Evolutionary conservation across 2,113 vertebrate genomes (phyloP).

Genomic region (Capricornis sumatraensis): DNA sequence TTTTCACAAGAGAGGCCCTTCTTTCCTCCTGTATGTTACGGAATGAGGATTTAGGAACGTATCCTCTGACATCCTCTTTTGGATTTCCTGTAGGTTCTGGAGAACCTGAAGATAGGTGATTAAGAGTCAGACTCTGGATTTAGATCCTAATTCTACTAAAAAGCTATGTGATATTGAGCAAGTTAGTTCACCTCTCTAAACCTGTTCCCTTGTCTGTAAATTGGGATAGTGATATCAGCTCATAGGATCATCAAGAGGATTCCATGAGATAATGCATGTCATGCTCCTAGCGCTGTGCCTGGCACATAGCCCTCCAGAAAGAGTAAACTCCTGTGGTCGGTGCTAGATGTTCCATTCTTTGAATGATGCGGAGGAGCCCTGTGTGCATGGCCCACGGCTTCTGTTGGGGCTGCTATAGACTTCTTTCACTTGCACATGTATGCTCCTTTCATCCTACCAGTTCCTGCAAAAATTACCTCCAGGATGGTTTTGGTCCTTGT

Average conservation of each 20-base stretch:
- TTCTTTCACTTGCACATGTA: not conserved
- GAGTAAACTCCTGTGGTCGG: not conserved
- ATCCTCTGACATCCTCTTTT: not conserved
- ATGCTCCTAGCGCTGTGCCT: not conserved
- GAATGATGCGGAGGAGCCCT: not conserved
- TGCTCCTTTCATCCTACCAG: not conserved
- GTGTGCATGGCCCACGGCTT: not conserved
- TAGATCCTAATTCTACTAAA: not conserved
- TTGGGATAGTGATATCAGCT: not conserved
- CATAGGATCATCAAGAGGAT: not conserved
- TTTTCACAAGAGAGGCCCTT: not conserved
- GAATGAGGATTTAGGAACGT: not conserved
- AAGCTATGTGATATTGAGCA: not conserved
- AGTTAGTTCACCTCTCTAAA: not conserved
- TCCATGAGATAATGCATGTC: not conserved
- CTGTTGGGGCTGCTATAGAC: not conserved
- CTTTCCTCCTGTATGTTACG: not conserved
- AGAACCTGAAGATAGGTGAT: not conserved
- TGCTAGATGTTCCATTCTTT: not conserved
- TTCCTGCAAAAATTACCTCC: not conserved
- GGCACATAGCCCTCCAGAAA: not conserved
- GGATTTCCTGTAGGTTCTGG: not conserved
- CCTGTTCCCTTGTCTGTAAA: not conserved
- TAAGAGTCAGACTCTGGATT: not conserved
- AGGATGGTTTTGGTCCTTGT: not conserved